Conservation (phyloP, 2,888 invertebrate genomes). For the Spodoptera exigua region DNA sequence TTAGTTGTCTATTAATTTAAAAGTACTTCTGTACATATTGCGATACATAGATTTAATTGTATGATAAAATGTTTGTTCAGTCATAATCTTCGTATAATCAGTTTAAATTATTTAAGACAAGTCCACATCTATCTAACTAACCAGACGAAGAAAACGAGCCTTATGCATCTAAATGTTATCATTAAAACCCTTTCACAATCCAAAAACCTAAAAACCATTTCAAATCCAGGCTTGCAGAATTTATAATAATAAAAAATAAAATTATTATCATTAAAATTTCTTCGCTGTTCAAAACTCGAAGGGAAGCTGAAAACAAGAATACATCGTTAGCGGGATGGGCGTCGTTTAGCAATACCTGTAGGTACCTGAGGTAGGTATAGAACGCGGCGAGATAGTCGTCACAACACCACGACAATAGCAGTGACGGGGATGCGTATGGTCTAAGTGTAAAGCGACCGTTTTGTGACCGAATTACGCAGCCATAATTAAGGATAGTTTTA, state of each 20-base stretch:
- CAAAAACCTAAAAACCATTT: background rate
- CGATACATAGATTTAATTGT: too few species aligned
- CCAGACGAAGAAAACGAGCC: too few species aligned
- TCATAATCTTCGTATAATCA: too few species aligned
- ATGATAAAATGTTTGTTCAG: too few species aligned
- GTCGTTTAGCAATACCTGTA: constrained; percentile 37
- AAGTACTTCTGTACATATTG: too few species aligned
- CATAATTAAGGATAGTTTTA: too few species aligned
- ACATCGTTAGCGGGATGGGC: constrained; percentile 39
- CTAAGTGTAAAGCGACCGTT: constrained; percentile 15
- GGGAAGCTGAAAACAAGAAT: constrained; percentile 19
- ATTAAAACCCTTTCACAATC: too few species aligned
- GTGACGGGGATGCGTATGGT: constrained; percentile 41
- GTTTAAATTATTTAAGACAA: too few species aligned
- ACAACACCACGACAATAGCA: constrained; percentile 50
- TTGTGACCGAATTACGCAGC: too few species aligned
- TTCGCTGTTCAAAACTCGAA: background rate
- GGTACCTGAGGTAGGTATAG: constrained; percentile 20
- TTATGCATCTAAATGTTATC: too few species aligned
- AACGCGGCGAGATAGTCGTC: constrained; percentile 53
- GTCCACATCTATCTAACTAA: too few species aligned
- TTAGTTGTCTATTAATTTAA: too few species aligned
- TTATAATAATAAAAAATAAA: constrained; percentile 5
- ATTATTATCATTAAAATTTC: constrained; percentile 1
- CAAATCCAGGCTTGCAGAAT: background rate